Conservation (phyloP, 1,140 invertebrate species). For the Magallana ariakensis region DNA sequence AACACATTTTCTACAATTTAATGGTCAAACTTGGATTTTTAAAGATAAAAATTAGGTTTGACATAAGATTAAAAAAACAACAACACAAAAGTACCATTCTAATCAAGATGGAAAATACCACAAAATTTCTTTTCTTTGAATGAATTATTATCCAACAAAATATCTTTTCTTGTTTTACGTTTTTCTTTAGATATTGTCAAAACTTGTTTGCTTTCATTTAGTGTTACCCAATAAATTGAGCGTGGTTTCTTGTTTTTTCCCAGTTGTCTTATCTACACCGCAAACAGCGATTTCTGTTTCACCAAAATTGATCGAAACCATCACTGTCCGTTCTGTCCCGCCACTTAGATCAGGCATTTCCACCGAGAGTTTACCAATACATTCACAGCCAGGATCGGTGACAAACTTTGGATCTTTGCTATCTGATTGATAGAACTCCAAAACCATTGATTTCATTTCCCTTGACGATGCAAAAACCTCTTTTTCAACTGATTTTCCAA, state of each 20-base stretch:
- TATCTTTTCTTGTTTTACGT: no score
- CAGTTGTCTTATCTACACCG: neutral
- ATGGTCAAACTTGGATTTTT: no score
- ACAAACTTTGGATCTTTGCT: constrained; percentile 42
- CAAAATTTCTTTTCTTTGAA: no score
- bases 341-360: constrained; percentile 43
- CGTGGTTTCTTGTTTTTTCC: neutral
- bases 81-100: no score
- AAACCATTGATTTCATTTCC: constrained; percentile 23
- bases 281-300: constrained; percentile 43
- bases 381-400: constrained; percentile 15
- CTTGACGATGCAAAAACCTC: constrained; percentile 13
- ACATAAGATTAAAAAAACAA: no score
- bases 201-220: no score
- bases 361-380: constrained; percentile 45
- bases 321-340: constrained; percentile 39
- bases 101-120: no score
- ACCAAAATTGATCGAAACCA: constrained; percentile 46
- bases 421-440: constrained; percentile 44
- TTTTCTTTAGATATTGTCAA: no score
- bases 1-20: no score
- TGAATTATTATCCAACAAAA: no score
- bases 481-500: constrained; percentile 13
- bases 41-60: no score
- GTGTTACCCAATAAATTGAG: neutral